A percentile compares a stretch with the other conserved stretches of the same genome.
Evolutionary conservation across 2,888 invertebrate genomes (phyloP).

Genomic region (Drosophila setosimentum): DNA sequence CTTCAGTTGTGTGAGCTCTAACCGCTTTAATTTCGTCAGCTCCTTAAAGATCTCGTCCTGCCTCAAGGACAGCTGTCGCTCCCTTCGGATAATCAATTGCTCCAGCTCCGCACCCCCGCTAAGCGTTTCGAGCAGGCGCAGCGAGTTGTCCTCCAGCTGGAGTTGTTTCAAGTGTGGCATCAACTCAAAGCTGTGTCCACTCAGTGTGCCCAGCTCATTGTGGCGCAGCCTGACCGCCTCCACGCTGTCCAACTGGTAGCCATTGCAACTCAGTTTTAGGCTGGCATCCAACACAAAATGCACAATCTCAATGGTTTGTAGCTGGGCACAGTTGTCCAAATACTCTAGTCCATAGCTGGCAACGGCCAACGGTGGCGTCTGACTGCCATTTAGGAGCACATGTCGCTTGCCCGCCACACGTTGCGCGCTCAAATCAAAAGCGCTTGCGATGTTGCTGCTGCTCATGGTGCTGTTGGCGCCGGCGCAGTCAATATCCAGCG

Average conservation of each 20-base stretch:
- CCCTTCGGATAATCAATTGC: slow-evolving; percentile 56
- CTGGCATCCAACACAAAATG: slow-evolving; percentile 74
- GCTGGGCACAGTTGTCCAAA: slow-evolving; percentile 75
- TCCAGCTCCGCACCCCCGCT: slow-evolving; percentile 52
- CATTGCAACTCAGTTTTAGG: slow-evolving; percentile 64
- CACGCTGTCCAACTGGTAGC: slow-evolving; percentile 14
- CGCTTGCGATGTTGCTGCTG: slow-evolving; percentile 3
- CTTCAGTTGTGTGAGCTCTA: slow-evolving; percentile 63
- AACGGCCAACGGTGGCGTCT: slow-evolving; percentile 68
- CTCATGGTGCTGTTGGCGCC: slow-evolving; percentile 2
- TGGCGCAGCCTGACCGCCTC: slow-evolving; percentile 43
- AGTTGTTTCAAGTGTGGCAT: slow-evolving; percentile 59
- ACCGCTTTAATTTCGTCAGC: slow-evolving; percentile 24
- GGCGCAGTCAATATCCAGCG: slow-evolving; percentile 75
- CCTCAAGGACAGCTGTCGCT: slow-evolving; percentile 59
- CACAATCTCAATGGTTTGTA: slow-evolving; percentile 68
- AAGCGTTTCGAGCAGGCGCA: slow-evolving; percentile 66
- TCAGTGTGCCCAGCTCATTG: slow-evolving; percentile 77
- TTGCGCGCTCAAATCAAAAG: slow-evolving; percentile 48
- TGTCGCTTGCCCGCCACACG: slow-evolving; percentile 65
- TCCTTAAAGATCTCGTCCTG: slow-evolving; percentile 45
- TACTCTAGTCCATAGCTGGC: slow-evolving; percentile 81
- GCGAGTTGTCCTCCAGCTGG: slow-evolving; percentile 67
- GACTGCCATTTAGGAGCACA: slow-evolving; percentile 77
- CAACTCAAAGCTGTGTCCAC: slow-evolving; percentile 57